These are phyloP conservation scores for Ia io DNA, from an alignment of 2,113 vertebrate genomes.

Conservation along the genomic window DNA sequence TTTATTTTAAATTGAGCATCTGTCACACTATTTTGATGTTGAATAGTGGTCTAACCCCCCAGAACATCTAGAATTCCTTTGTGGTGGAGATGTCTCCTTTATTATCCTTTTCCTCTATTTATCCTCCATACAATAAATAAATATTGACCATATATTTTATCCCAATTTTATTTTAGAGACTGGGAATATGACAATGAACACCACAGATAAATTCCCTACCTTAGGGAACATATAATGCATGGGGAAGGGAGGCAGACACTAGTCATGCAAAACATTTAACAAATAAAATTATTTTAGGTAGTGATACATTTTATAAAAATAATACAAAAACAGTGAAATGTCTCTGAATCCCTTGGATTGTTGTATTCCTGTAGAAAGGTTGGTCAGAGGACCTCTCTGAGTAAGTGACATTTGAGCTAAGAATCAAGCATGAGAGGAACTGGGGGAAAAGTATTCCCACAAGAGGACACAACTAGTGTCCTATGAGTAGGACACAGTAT, in stretches of 20 bases:
- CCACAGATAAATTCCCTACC: neutral
- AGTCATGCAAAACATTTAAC: neutral
- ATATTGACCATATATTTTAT: neutral
- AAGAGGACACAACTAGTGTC: neutral
- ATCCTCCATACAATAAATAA: neutral
- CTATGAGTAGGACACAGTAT: accelerated
- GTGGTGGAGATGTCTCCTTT: neutral
- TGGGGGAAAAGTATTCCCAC: neutral
- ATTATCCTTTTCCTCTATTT: neutral
- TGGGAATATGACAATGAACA: neutral
- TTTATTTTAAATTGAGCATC: neutral
- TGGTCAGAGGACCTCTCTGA: neutral
- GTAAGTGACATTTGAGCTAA: neutral
- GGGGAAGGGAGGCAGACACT: neutral
- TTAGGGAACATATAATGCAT: neutral
- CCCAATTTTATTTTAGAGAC: neutral
- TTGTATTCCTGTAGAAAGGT: accelerated
- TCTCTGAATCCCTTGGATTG: too few species aligned
- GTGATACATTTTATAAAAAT: neutral
- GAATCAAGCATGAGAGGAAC: neutral
- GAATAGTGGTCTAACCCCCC: neutral
- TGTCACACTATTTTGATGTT: neutral
- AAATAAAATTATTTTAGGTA: neutral
- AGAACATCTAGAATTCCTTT: neutral
- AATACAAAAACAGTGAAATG: neutral